phyloP scores from a whole-genome alignment of 2,888 invertebrate species.

The Theretra japonica region DNA sequence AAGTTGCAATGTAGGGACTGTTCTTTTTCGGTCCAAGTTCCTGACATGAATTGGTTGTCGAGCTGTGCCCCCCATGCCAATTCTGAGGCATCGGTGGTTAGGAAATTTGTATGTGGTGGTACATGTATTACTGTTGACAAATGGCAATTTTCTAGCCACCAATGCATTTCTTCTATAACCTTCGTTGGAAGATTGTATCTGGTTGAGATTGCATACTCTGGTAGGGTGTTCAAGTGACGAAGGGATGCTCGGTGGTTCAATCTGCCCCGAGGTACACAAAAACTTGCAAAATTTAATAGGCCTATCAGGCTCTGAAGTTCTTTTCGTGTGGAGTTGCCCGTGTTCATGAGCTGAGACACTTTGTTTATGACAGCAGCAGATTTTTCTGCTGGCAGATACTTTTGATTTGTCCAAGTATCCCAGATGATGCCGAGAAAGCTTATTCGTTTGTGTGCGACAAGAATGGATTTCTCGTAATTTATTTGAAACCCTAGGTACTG shows the following conservation, averaged over 20 bases:
- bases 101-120: constrained; percentile 3
- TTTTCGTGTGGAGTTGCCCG: constrained; percentile 26
- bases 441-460: constrained; percentile 33
- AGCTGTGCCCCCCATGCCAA: neutral
- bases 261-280: constrained; percentile 9
- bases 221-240: neutral
- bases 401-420: constrained; percentile 35
- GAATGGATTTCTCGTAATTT: constrained; percentile 36
- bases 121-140: neutral
- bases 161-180: neutral
- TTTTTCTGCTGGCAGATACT: neutral
- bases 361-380: neutral
- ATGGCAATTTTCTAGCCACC: constrained; percentile 9
- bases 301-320: constrained; percentile 14
- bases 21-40: constrained; percentile 35
- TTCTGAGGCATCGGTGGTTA: too few species aligned
- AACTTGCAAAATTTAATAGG: neutral
- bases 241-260: neutral
- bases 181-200: neutral
- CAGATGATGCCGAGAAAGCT: constrained; percentile 38
- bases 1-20: constrained; percentile 39
- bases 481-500: constrained; percentile 33
- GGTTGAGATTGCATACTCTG: neutral
- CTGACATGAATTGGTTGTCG: constrained; percentile 11
- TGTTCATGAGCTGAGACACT: neutral